A percentile compares a stretch with the other conserved stretches of the same genome.
Conservation (phyloP, 1,140 invertebrate genomes). For the Neodiprion pinetum region DNA sequence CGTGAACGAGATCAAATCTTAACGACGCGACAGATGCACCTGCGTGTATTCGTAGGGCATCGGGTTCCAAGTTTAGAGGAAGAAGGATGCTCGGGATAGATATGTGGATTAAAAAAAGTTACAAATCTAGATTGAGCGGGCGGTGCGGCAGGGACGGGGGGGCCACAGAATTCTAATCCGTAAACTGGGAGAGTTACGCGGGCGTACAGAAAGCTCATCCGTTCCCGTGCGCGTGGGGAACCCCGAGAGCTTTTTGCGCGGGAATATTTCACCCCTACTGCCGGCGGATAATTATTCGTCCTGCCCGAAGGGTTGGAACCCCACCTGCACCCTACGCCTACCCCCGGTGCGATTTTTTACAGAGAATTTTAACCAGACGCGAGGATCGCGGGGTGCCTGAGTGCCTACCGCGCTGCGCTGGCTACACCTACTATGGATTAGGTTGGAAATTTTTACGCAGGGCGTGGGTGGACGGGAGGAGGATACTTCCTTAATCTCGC, state of each 20-base stretch:
- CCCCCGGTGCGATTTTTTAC: neutral
- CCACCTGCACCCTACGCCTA: too few relatives aligned
- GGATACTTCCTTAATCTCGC: too few relatives aligned
- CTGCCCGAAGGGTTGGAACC: neutral
- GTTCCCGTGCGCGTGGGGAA: neutral
- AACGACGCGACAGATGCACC: too few relatives aligned
- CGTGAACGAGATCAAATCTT: too few relatives aligned
- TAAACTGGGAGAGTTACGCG: constrained; percentile 1
- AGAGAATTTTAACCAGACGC: constrained; percentile 1
- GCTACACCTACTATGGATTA: too few relatives aligned
- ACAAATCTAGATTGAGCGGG: neutral
- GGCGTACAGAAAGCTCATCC: neutral
- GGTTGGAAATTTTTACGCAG: too few relatives aligned
- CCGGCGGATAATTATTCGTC: constrained; percentile 1
- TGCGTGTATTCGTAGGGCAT: too few relatives aligned
- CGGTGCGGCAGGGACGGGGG: too few relatives aligned
- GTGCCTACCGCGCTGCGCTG: too few relatives aligned
- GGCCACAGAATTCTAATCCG: neutral
- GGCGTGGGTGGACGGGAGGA: too few relatives aligned
- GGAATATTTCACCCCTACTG: constrained; percentile 5
- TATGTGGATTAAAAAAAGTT: neutral
- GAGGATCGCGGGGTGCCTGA: too few relatives aligned
- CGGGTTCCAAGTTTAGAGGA: too few relatives aligned
- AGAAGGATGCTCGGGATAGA: neutral
- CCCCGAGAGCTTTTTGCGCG: constrained; percentile 3